Percentiles rank a stretch among this genome's conserved stretches.
phyloP scores from a whole-genome alignment of 2,797 vertebrate species.

The Prionace glauca region DNA sequence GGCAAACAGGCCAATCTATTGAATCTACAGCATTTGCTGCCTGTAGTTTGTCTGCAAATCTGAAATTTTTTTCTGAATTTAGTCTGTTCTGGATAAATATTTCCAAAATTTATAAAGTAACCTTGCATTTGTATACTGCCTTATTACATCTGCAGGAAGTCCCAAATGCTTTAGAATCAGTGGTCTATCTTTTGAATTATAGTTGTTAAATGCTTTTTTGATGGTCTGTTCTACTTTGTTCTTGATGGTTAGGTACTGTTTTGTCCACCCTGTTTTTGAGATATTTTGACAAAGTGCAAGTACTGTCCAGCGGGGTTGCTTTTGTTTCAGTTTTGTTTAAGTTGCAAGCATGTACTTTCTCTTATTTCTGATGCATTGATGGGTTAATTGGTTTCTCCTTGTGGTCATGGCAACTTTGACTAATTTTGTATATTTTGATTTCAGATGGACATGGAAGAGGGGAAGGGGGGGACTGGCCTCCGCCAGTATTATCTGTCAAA shows the following conservation, averaged over 20 bases:
- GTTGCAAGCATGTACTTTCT: neutral
- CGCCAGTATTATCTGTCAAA: conserved; percentile 95
- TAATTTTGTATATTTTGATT: conserved; percentile 22
- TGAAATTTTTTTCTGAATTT: neutral
- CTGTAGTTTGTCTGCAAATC: neutral
- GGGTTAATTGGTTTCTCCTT: neutral
- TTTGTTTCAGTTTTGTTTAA: neutral
- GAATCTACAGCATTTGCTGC: neutral
- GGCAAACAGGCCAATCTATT: neutral
- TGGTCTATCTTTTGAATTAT: neutral
- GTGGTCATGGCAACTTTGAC: neutral
- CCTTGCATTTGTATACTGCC: neutral
- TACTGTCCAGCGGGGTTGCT: neutral
- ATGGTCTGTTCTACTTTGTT: neutral
- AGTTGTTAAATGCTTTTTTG: neutral
- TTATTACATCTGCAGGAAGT: neutral
- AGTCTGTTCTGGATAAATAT: neutral
- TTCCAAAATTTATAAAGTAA: neutral
- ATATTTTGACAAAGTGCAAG: neutral
- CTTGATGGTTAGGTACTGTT: neutral
- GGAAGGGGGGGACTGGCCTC: conserved; percentile 84
- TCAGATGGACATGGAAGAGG: conserved; percentile 93
- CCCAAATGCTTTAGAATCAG: neutral
- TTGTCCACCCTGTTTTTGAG: neutral
- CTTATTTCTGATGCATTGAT: neutral